Evolutionary conservation across 1,140 invertebrate species (phyloP).

Genomic region (Neotoxoptera formosana): DNA sequence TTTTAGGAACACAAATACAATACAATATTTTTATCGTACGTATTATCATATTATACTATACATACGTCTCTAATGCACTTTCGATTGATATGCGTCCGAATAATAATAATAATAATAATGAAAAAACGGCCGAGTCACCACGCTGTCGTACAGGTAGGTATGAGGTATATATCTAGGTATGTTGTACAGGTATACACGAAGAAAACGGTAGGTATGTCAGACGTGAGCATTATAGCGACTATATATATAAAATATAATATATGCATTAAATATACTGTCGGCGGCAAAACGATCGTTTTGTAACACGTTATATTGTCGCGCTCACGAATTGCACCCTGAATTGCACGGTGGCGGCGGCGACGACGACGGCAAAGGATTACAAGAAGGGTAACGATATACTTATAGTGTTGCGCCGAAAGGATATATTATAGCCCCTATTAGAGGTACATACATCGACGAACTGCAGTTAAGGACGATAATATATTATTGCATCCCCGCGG

Average conservation of each 20-base stretch:
- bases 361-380: background rate
- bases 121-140: background rate
- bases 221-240: background rate
- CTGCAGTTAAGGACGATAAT: background rate
- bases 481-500: background rate
- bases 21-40: background rate
- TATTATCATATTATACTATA: conserved; percentile 4
- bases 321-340: background rate
- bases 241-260: background rate
- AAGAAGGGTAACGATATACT: background rate
- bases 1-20: background rate
- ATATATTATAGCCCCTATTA: conserved; percentile 9
- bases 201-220: background rate
- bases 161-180: no score
- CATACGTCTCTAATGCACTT: background rate
- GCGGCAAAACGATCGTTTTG: background rate
- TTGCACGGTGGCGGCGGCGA: background rate
- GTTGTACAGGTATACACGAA: background rate
- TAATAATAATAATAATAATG: conserved; percentile 26
- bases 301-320: background rate
- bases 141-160: background rate
- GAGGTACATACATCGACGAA: background rate
- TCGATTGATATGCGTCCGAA: background rate
- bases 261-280: background rate
- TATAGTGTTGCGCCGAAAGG: conserved; percentile 24